These are phyloP conservation scores for Synergus umbraculus DNA, from an alignment of 2,888 invertebrate genomes.

Conservation along the genomic window DNA sequence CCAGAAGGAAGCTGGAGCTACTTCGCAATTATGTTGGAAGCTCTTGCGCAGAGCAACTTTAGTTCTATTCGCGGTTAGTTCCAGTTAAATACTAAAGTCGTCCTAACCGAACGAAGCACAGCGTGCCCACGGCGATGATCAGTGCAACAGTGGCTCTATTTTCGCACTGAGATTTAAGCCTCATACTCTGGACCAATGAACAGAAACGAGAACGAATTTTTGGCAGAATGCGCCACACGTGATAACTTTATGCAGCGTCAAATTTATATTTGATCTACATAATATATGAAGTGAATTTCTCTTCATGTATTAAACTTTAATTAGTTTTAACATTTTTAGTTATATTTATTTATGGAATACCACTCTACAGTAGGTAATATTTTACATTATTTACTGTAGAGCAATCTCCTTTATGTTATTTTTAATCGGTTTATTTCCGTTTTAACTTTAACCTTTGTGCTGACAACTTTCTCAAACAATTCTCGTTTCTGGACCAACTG, in stretches of 20 bases:
- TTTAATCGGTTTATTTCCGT: background rate
- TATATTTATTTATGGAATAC: too few species aligned
- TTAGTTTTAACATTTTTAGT: too few species aligned
- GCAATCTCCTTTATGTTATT: background rate
- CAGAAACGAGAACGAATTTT: slow-evolving; percentile 24
- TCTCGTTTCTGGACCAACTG: background rate
- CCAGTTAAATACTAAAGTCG: slow-evolving; percentile 41
- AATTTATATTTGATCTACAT: background rate
- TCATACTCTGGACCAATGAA: slow-evolving; percentile 33
- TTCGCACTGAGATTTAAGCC: slow-evolving; percentile 28
- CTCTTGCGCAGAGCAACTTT: slow-evolving; percentile 20
- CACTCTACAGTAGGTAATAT: too few species aligned
- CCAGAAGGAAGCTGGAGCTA: slow-evolving; percentile 8
- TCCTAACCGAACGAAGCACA: slow-evolving; percentile 38
- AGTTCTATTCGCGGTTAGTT: slow-evolving; percentile 44
- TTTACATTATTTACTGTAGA: too few species aligned
- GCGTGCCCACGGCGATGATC: slow-evolving; percentile 2
- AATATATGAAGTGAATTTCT: too few species aligned
- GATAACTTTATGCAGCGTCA: slow-evolving; percentile 8
- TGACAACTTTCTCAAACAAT: background rate
- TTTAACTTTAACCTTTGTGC: background rate
- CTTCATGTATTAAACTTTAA: too few species aligned
- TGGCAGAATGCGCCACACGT: slow-evolving; percentile 29
- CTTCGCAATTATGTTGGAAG: slow-evolving; percentile 19
- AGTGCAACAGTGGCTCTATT: slow-evolving; percentile 30